Evolutionary conservation across 1,140 invertebrate genomes (phyloP).

Genomic region (Drosophila funebris): DNA sequence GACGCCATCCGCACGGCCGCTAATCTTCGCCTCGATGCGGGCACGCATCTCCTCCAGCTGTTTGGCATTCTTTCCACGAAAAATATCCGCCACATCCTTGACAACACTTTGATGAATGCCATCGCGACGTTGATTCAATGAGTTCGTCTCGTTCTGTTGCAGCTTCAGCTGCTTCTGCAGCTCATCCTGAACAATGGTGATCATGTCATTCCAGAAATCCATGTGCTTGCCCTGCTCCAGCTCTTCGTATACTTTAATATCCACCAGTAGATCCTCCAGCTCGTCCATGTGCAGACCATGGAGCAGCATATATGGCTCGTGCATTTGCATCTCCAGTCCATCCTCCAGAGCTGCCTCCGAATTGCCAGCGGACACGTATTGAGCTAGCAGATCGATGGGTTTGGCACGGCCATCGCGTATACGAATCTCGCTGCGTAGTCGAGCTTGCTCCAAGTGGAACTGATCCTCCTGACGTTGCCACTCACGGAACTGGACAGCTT

Average conservation of each 20-base stretch:
- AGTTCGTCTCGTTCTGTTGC: conserved; percentile 86
- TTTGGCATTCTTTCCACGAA: conserved; percentile 96
- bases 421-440: conserved; percentile 95
- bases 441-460: conserved; percentile 95
- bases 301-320: conserved; percentile 98
- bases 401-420: conserved; percentile 98
- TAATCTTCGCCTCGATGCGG: conserved; percentile 95
- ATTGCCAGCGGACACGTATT: conserved; percentile 93
- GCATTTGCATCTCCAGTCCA: conserved; percentile 99
- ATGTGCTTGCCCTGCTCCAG: conserved; percentile 93
- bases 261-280: conserved; percentile 98
- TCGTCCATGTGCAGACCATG: conserved; percentile 96
- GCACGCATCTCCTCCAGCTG: conserved; percentile 93
- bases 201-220: conserved; percentile 98
- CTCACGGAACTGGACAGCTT: conserved; percentile 96
- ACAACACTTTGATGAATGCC: conserved; percentile 97
- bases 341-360: conserved; percentile 96
- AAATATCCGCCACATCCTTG: conserved; percentile 92
- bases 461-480: conserved; percentile 98
- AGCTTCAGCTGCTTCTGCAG: conserved; percentile 93
- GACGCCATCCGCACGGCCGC: conserved; percentile 92
- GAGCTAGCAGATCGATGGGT: conserved; percentile 98
- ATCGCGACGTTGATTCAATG: conserved; percentile 89
- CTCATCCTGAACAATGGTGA: conserved; percentile 98
- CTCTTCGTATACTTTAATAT: conserved; percentile 97